Evolutionary conservation across 2,113 vertebrate genomes (phyloP), one percentile per base, ranked within the genome.

Genomic region (Calidris pygmaea): DNA sequence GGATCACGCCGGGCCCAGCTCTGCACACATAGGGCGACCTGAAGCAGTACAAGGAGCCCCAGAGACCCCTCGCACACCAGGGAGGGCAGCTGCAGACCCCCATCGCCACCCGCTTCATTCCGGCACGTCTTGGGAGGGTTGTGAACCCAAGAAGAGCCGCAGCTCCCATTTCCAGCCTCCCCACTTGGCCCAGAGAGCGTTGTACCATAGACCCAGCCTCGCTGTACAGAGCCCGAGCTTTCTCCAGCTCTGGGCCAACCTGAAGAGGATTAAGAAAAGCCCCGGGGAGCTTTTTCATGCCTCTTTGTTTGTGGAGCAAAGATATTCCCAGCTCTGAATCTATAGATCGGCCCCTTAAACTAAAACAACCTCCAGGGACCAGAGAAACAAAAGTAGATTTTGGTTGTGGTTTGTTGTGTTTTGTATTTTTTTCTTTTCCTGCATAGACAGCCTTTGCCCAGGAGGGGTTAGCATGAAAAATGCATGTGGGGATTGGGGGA

Each of bases 401-500:
- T 75, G 91, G 92, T 68, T 96, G 88, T 3, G 67, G 88, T 92
- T 88, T 87, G 75, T 87, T 94, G 73, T 97, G 79, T 79, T 93
- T 88, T 88, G 90, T 73, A 9, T 13, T 83, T 76, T 76, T 73
- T 78, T 68, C 85, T 95, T 92, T 87, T 96, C 80, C 89, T 94
- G 93, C 34, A 3, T 63, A 96, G 73, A 84, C 72, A 75, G 88
- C 62, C 96, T 95, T 97, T 97, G 97, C 95, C 93, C 95, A 96
- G 89, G 67, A 96, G 90, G 96, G 92, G 95, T 93, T 56, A 89
- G 84, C 91, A 98, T 98, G 98, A 98, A 98, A 98, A 98, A 98
- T 98, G 97, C 95, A 98, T 91, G 74, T 93, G 96, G 94, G 94
- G 90, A 97, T 85, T 96, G 87, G 26, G 90, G 95, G 95, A 93